Conservation (phyloP, 1,140 invertebrate genomes). For the Drosophila simulans region DNA sequence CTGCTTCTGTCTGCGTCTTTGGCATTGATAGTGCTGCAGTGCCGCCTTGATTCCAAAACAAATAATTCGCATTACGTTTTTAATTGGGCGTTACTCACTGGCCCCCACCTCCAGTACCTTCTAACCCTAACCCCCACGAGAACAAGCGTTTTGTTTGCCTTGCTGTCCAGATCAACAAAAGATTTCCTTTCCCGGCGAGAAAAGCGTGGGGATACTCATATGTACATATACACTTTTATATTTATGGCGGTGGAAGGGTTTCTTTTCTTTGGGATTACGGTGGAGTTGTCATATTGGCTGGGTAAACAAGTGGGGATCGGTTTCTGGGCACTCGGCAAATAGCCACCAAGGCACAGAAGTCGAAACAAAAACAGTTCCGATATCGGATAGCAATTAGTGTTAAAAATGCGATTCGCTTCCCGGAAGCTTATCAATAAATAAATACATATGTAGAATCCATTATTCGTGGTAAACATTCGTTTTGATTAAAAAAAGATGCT, state of each 20-base stretch:
- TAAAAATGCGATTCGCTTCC: conserved; percentile 12
- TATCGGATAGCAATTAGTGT: conserved; percentile 24
- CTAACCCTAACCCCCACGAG: background rate
- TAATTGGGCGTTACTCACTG: conserved; percentile 50
- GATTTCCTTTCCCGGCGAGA: background rate
- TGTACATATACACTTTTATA: too few species aligned
- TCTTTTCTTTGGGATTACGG: background rate
- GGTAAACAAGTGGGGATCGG: conserved; percentile 24
- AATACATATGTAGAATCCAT: background rate
- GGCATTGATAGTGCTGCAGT: conserved; percentile 47
- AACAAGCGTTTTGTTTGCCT: conserved; percentile 30
- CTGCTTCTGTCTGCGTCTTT: conserved; percentile 5
- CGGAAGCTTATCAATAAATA: background rate
- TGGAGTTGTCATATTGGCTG: conserved; percentile 5
- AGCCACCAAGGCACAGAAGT: conserved; percentile 8
- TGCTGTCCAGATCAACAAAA: conserved; percentile 38
- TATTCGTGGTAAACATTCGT: background rate
- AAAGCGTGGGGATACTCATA: too few species aligned
- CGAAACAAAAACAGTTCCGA: conserved; percentile 23
- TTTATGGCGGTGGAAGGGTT: background rate
- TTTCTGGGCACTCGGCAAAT: conserved; percentile 18
- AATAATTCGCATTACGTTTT: conserved; percentile 49
- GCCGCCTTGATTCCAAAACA: conserved; percentile 59
- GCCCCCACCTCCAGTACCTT: background rate
- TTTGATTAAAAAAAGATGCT: too few species aligned